Evolutionary conservation across 2,888 invertebrate genomes (phyloP).

Genomic region (Cenopis cana): DNA sequence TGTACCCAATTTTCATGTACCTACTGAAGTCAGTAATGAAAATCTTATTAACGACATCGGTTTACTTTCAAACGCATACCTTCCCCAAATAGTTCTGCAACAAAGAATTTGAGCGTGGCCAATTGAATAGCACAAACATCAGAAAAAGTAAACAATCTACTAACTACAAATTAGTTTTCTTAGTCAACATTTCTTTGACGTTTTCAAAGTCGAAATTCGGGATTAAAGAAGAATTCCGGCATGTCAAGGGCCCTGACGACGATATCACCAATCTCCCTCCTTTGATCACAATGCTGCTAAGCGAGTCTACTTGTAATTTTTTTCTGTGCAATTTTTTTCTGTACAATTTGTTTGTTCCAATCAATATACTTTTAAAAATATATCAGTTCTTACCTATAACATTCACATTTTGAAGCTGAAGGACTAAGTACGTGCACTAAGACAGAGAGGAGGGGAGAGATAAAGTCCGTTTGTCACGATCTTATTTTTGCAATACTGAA

Average conservation of each 20-base stretch:
- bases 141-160: slow-evolving; percentile 61
- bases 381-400: no score
- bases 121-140: slow-evolving; percentile 67
- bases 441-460: no score
- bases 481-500: no score
- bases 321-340: slow-evolving; percentile 63
- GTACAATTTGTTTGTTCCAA: slow-evolving; percentile 58
- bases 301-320: slow-evolving; percentile 65
- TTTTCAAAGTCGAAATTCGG: slow-evolving; percentile 77
- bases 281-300: slow-evolving; percentile 73
- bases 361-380: neutral
- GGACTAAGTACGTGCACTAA: no score
- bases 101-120: slow-evolving; percentile 51
- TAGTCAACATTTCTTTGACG: slow-evolving; percentile 51
- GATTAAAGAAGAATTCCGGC: slow-evolving; percentile 71
- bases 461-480: no score
- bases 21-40: neutral
- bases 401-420: no score
- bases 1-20: no score
- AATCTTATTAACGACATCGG: neutral
- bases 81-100: slow-evolving; percentile 33
- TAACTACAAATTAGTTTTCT: slow-evolving; percentile 77
- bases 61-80: slow-evolving; percentile 17
- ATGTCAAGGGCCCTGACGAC: slow-evolving; percentile 56
- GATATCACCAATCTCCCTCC: slow-evolving; percentile 60